These are phyloP conservation scores for Meteorus colon DNA, from an alignment of 2,888 invertebrate species.

Conservation along the genomic window DNA sequence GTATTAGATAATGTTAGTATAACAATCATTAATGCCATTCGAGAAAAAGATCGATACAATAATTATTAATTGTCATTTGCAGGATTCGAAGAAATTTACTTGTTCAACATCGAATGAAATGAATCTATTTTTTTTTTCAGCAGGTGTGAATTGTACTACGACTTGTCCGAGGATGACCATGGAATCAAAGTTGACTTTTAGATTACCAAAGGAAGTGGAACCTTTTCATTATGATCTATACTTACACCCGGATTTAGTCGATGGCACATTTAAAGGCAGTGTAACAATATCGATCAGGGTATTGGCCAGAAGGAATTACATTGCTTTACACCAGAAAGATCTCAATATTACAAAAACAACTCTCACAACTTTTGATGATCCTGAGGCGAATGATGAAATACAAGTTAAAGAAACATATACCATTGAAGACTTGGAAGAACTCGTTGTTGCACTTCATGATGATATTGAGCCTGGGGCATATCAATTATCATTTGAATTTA, in stretches of 20 bases:
- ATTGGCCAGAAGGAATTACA: conserved; percentile 70
- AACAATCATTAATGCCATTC: background rate
- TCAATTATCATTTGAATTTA: conserved; percentile 74
- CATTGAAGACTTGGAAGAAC: conserved; percentile 62
- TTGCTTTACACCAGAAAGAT: conserved; percentile 75
- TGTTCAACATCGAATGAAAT: background rate
- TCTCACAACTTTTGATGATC: conserved; percentile 59
- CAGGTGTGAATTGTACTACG: conserved; percentile 45
- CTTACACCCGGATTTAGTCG: conserved; percentile 78
- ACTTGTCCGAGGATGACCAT: conserved; percentile 50
- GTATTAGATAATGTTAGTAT: conserved; percentile 2
- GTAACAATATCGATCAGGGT: conserved; percentile 76
- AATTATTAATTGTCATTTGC: background rate
- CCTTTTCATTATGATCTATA: conserved; percentile 80
- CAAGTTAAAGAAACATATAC: conserved; percentile 57
- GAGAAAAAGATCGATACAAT: background rate
- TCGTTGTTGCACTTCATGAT: conserved; percentile 59
- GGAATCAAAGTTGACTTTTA: conserved; percentile 69
- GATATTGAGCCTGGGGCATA: conserved; percentile 69
- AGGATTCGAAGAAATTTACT: background rate
- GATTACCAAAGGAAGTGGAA: conserved; percentile 77
- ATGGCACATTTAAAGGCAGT: conserved; percentile 77
- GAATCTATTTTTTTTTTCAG: conserved; percentile 11
- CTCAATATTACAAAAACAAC: conserved; percentile 74
- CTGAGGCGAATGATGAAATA: conserved; percentile 56